Evolutionary conservation across 2,797 vertebrate genomes (phyloP).

Genomic region (Loriculus beryllinus): DNA sequence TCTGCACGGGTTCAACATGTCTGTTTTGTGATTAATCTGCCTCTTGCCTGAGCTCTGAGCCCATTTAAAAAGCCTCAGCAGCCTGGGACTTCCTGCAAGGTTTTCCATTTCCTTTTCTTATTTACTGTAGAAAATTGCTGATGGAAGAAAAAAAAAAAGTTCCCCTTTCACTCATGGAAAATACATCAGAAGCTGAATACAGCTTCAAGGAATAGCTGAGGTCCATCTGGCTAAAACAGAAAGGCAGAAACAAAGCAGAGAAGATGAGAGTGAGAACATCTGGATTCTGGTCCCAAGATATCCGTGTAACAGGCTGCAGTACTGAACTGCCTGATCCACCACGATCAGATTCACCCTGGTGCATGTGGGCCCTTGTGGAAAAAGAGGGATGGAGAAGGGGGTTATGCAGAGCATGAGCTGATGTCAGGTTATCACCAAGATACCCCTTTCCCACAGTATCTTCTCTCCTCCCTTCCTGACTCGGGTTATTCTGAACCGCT

Average conservation of each 20-base stretch:
- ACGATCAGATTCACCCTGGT: neutral
- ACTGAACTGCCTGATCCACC: neutral
- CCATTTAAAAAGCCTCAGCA: constrained; percentile 28
- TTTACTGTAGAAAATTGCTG: constrained; percentile 47
- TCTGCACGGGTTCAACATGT: neutral
- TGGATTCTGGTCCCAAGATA: neutral
- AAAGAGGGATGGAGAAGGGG: neutral
- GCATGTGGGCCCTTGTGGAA: neutral
- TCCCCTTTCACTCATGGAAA: neutral
- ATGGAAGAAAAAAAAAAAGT: neutral
- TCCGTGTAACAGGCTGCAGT: neutral
- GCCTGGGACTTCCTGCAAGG: constrained; percentile 24
- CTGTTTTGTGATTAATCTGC: neutral
- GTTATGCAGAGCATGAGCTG: rapidly evolving
- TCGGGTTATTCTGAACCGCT: neutral
- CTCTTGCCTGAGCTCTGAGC: neutral
- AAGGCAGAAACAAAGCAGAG: neutral
- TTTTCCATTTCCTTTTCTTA: constrained; percentile 44
- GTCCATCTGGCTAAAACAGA: neutral
- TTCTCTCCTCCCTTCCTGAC: neutral
- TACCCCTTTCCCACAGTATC: neutral
- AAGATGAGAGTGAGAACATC: neutral
- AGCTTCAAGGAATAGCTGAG: neutral
- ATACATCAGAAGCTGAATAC: neutral
- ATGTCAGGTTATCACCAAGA: neutral